phyloP scores from a whole-genome alignment of 2,888 invertebrate genomes.

The Nephrotoma guestfalica region DNA sequence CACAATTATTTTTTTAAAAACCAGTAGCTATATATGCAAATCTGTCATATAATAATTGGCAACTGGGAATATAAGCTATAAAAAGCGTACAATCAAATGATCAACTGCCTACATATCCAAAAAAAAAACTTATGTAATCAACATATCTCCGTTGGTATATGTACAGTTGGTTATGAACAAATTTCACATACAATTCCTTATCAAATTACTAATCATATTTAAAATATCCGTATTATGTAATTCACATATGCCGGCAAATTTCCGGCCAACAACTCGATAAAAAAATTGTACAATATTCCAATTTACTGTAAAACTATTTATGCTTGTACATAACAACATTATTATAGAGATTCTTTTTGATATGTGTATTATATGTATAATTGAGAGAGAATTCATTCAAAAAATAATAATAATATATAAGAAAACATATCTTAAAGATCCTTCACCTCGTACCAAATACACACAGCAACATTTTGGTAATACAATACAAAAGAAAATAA shows the following conservation, averaged over 20 bases:
- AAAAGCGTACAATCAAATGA: neutral
- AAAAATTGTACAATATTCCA: neutral
- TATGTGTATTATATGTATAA: neutral
- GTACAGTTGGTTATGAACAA: neutral
- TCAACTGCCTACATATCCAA: neutral
- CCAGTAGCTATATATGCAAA: no score
- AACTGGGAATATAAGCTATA: no score
- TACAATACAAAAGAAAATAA: neutral
- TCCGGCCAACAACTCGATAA: neutral
- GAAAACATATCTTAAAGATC: neutral
- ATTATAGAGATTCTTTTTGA: neutral
- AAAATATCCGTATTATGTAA: neutral
- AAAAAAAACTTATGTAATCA: neutral
- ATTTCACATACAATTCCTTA: neutral
- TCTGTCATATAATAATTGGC: no score
- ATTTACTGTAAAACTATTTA: neutral
- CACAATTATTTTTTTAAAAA: no score
- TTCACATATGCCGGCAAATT: neutral
- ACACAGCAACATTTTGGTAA: neutral
- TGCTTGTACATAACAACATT: neutral
- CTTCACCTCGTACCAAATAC: neutral
- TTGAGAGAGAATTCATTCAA: neutral
- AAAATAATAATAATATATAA: neutral
- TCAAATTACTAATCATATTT: neutral
- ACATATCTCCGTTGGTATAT: neutral